These are phyloP conservation scores for Tamias sibiricus DNA, from an alignment of 2,113 vertebrate species.

Conservation along the genomic window DNA sequence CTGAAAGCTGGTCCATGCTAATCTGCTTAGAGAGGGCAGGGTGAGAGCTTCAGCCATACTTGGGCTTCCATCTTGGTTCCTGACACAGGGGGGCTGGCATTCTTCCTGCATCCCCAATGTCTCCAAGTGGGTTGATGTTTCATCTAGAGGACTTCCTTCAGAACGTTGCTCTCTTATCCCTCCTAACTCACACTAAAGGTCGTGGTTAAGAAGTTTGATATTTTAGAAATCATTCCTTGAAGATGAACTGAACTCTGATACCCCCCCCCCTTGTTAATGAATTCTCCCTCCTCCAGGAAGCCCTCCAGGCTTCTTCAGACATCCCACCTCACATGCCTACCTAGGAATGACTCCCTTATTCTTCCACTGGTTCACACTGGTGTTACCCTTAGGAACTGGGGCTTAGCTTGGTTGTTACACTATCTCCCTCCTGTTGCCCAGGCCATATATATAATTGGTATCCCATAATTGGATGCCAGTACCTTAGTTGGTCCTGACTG, in stretches of 20 bases:
- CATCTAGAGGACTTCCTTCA: background rate
- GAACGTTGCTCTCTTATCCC: background rate
- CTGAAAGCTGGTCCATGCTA: background rate
- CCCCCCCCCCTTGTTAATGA: background rate
- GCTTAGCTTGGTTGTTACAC: background rate
- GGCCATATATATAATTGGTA: background rate
- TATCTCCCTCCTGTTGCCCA: background rate
- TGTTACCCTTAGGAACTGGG: background rate
- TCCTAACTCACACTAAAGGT: background rate
- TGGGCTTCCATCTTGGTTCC: background rate
- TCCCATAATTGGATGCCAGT: background rate
- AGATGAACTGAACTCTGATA: background rate
- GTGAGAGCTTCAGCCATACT: background rate
- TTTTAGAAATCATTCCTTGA: background rate
- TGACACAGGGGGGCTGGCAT: background rate
- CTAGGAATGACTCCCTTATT: background rate
- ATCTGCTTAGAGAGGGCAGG: background rate
- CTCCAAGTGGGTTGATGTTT: background rate
- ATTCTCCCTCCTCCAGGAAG: background rate
- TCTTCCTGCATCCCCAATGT: background rate
- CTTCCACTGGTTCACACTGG: constrained; percentile 1
- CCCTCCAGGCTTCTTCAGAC: background rate
- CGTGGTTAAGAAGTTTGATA: background rate
- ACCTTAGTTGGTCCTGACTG: background rate
- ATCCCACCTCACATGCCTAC: background rate